These are phyloP conservation scores for Stenodera caucasica DNA, from an alignment of 2,888 invertebrate genomes.

Conservation along the genomic window DNA sequence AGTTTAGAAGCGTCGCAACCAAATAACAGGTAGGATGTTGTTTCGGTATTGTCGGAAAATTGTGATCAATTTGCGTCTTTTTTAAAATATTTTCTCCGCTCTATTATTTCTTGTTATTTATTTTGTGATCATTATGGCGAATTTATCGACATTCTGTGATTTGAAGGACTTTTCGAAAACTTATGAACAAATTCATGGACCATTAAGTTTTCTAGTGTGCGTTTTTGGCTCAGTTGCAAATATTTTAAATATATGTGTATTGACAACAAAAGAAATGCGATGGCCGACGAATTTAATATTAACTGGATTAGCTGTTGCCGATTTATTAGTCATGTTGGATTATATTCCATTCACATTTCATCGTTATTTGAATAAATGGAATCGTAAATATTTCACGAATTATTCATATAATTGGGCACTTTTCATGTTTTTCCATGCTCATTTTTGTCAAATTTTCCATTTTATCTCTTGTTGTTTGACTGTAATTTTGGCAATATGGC, in stretches of 20 bases:
- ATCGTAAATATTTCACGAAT: conserved; percentile 59
- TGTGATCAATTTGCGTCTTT: not conserved
- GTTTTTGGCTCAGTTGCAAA: conserved; percentile 89
- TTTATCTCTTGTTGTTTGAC: conserved; percentile 94
- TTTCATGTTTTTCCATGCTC: conserved; percentile 87
- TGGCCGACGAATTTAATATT: conserved; percentile 91
- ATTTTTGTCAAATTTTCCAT: conserved; percentile 85
- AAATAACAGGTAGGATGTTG: no score
- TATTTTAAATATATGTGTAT: conserved; percentile 86
- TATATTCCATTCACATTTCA: conserved; percentile 86
- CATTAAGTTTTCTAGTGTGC: conserved; percentile 83
- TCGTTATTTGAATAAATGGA: conserved; percentile 69
- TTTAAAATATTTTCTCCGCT: not conserved
- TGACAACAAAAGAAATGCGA: conserved; percentile 86
- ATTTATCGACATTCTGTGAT: conserved; percentile 49
- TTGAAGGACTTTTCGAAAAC: conserved; percentile 64
- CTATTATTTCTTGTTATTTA: not conserved
- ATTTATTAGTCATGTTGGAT: conserved; percentile 91
- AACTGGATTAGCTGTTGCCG: conserved; percentile 87
- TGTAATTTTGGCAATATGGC: conserved; percentile 89
- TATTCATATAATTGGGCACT: conserved; percentile 76
- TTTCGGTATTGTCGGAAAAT: no score
- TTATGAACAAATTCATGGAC: conserved; percentile 79
- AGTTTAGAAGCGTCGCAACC: no score
- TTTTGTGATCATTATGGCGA: conserved; percentile 13